Evolutionary conservation across 30 jellyfish, hydroid and myxozoan genomes (phyloP), one percentile per base, ranked within the genome.

Genomic region (Phacellophora camtschatica): DNA sequence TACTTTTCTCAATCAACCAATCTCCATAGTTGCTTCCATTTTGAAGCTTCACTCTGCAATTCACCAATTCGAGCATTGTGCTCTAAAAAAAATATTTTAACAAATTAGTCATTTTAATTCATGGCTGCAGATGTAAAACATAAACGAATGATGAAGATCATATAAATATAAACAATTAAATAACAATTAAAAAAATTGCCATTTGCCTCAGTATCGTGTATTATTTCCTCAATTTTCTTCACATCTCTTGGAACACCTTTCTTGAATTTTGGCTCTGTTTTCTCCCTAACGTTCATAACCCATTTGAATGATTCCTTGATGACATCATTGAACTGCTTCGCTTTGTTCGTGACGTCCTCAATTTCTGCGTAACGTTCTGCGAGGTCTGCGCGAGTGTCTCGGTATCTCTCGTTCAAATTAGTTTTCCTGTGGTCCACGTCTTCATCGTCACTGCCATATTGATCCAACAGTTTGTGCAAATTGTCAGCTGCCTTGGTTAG

Each of bases 1-100:
- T 81, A 34, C 95, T 70, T 62, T 84, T 77, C 46, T 85, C 98
- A 28, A 90, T 83, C 45, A 90, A 36, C 98, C 98, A 90, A 54
- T 90, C 98, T 4, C 96, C 98, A 13, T 50, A 27, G 39, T 67
- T 39, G 6, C 71, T 22, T 8, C 84, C 96, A 59, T 55, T 66
- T 50, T 84, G 90, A 20, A 59, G 59, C 48, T 74, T 82, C 59
- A 61, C 85, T 31, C 85, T 39, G 74, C 31, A 22, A 16, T 61
- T 71, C n/a, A 24, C 90, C 43, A 90, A 71, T 31, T 90, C 95
- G 65, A 70, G 34, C 84, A 90, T 78, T 36, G 85, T 34, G 7
- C 43, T 78, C 87, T 82, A n/a, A n/a, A n/a, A n/a, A n/a, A n/a
- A n/a, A n/a, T n/a, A n/a, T n/a, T n/a, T n/a, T n/a, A n/a, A n/a